Evolutionary conservation across 2,888 invertebrate species (phyloP).

Genomic region (Cataglyphis albicans): DNA sequence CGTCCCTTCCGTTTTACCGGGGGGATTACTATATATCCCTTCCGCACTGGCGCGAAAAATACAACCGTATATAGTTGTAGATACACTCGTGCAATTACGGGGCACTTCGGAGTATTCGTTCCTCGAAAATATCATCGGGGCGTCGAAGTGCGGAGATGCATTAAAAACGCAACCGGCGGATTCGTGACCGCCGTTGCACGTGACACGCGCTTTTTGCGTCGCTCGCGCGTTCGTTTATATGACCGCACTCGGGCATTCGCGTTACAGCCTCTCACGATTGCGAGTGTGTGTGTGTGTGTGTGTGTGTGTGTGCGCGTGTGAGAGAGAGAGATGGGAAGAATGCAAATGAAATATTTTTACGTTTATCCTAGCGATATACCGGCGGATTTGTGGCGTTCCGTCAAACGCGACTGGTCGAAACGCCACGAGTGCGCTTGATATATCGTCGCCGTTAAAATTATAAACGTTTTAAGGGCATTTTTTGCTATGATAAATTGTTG

Average conservation of each 20-base stretch:
- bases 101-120: slow-evolving; percentile 37
- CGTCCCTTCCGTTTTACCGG: slow-evolving; percentile 59
- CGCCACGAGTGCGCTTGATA: slow-evolving; percentile 40
- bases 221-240: slow-evolving; percentile 32
- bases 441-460: slow-evolving; percentile 47
- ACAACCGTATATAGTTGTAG: slow-evolving; percentile 39
- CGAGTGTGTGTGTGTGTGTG: not conserved
- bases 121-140: slow-evolving; percentile 52
- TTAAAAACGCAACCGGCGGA: slow-evolving; percentile 42
- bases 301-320: not conserved
- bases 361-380: slow-evolving; percentile 33
- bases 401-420: slow-evolving; percentile 47
- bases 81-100: slow-evolving; percentile 59
- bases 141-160: slow-evolving; percentile 25
- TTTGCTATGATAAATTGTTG: slow-evolving; percentile 46
- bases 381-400: slow-evolving; percentile 42
- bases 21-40: slow-evolving; percentile 24
- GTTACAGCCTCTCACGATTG: slow-evolving; percentile 24
- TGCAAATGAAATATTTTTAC: slow-evolving; percentile 50
- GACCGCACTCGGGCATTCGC: slow-evolving; percentile 32
- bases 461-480: slow-evolving; percentile 39
- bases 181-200: slow-evolving; percentile 42
- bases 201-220: slow-evolving; percentile 35
- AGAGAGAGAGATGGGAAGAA: too few relatives aligned
- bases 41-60: slow-evolving; percentile 61